A percentile compares a stretch with the other conserved stretches of the same genome.
Conservation (phyloP, 2,797 vertebrate species). For the Crypturellus tataupa region DNA sequence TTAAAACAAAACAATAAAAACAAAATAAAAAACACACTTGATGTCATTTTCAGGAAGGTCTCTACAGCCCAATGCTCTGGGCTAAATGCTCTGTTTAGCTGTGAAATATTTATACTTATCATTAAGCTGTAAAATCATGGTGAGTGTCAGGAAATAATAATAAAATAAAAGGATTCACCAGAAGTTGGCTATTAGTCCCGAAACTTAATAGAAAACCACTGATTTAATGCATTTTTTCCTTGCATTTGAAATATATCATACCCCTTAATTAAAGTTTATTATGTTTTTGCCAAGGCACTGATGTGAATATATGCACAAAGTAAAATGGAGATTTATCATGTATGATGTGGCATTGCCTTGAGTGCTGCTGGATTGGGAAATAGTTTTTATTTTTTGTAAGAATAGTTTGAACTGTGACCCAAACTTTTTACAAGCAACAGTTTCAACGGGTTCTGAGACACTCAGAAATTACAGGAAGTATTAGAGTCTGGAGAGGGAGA, state of each 20-base stretch:
- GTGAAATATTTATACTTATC: not conserved
- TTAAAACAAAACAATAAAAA: not conserved
- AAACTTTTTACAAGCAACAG: not conserved
- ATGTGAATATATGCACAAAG: not conserved
- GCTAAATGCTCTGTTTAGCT: not conserved
- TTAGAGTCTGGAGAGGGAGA: not conserved
- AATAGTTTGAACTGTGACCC: not conserved
- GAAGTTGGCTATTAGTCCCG: slow-evolving; percentile 3
- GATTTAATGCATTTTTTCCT: not conserved
- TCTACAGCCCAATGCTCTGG: not conserved
- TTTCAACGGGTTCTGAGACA: not conserved
- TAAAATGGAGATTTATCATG: not conserved
- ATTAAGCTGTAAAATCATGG: not conserved
- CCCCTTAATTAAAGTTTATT: not conserved
- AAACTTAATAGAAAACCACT: not conserved
- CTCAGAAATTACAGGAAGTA: not conserved
- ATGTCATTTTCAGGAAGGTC: not conserved
- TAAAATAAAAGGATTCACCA: not conserved
- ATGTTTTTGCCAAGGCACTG: not conserved
- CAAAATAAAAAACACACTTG: not conserved
- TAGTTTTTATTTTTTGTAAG: not conserved
- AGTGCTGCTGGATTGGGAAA: not conserved
- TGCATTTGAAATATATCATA: not conserved
- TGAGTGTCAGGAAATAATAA: not conserved
- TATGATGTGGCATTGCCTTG: slow-evolving; percentile 8